Conservation (phyloP, 53 echinoderm and acorn worm species). For the Holothuria leucospilota region DNA sequence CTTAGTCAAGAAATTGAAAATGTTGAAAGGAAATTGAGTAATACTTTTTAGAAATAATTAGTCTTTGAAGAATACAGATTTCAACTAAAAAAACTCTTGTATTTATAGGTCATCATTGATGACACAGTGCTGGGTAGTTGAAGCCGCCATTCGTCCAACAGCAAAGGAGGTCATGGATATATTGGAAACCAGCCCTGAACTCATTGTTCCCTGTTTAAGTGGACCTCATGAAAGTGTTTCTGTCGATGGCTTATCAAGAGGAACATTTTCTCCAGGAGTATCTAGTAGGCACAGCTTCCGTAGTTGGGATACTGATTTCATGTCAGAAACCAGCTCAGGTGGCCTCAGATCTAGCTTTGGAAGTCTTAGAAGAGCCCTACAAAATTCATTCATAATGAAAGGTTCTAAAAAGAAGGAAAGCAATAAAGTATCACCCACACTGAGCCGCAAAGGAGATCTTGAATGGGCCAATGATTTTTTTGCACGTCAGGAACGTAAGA, state of each 20-base stretch:
- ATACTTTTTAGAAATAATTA: no score
- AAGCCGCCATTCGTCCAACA: constrained; percentile 78
- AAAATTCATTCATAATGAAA: constrained; percentile 18
- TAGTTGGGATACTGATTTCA: neutral
- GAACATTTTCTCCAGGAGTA: neutral
- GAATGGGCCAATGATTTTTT: neutral
- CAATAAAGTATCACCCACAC: neutral
- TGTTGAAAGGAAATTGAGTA: no score
- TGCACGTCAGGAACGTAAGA: constrained; percentile 3
- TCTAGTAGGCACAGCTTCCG: constrained; percentile 22
- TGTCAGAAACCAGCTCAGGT: constrained; percentile 18
- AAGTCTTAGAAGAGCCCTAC: neutral
- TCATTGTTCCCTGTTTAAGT: constrained; percentile 81
- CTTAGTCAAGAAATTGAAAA: no score
- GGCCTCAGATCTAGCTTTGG: constrained; percentile 22
- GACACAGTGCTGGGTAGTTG: constrained; percentile 84
- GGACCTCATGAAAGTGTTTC: constrained; percentile 76
- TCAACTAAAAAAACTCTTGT: no score
- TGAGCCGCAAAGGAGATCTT: neutral
- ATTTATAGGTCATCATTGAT: constrained; percentile 73
- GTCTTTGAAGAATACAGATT: no score
- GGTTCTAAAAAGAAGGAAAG: neutral
- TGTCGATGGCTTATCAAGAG: constrained; percentile 67
- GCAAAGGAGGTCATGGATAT: constrained; percentile 75
- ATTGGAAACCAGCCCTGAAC: constrained; percentile 49